Evolutionary conservation across 2,888 invertebrate genomes (phyloP).

Genomic region (Xiphydria camelus): DNA sequence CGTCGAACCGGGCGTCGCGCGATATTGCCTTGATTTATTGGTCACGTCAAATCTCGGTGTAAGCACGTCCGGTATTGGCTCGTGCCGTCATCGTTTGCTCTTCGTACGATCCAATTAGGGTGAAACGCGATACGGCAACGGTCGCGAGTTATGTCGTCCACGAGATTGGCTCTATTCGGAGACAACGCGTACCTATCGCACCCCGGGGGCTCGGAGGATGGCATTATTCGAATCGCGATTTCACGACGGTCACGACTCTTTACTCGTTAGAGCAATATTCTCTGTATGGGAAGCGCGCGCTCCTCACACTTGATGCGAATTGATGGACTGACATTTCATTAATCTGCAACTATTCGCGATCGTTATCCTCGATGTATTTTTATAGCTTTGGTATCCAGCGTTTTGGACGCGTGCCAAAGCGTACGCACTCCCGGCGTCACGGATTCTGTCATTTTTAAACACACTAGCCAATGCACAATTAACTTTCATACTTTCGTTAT

Average conservation of each 20-base stretch:
- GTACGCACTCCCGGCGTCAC: no score
- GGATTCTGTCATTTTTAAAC: no score
- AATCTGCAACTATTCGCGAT: no score
- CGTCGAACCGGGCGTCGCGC: no score
- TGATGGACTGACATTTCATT: no score
- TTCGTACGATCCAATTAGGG: constrained; percentile 52
- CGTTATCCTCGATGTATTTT: no score
- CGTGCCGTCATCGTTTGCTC: constrained; percentile 45
- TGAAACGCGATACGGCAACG: constrained; percentile 48
- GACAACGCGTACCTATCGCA: constrained; percentile 51
- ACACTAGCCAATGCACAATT: no score
- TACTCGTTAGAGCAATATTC: not conserved
- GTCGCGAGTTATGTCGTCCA: constrained; percentile 34
- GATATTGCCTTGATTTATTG: constrained; percentile 49
- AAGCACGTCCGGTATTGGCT: constrained; percentile 53
- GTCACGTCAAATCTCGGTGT: constrained; percentile 52
- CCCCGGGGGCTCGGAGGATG: constrained; percentile 38
- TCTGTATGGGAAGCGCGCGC: no score
- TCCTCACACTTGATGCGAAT: no score
- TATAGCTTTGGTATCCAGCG: no score
- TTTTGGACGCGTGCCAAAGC: no score
- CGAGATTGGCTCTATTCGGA: constrained; percentile 54
- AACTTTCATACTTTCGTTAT: no score
- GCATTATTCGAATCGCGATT: constrained; percentile 33
- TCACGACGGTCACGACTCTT: constrained; percentile 32